Evolutionary conservation across 2,888 invertebrate species (phyloP).

Genomic region (Epsilonema sp.): DNA sequence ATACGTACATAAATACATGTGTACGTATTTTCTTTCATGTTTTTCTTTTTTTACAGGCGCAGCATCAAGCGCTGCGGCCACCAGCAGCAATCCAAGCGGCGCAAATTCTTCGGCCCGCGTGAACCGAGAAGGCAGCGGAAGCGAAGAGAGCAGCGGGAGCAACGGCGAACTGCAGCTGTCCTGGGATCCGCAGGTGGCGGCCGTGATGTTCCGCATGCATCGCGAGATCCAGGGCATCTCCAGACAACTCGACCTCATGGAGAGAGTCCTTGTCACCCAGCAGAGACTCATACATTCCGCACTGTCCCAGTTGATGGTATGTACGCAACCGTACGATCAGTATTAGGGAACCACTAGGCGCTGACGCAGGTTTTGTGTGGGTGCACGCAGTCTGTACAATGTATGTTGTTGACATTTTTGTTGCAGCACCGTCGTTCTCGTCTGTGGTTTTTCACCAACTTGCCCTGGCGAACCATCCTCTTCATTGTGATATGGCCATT

Average conservation of each 20-base stretch:
- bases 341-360: too few species aligned
- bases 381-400: too few species aligned
- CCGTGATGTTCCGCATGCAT: constrained; percentile 8
- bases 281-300: constrained; percentile 5
- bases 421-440: neutral
- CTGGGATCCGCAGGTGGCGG: constrained; percentile 7
- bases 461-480: constrained; percentile 7
- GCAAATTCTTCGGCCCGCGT: neutral
- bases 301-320: neutral
- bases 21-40: too few species aligned
- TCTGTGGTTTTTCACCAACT: neutral
- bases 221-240: constrained; percentile 6
- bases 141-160: constrained; percentile 2
- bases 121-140: constrained; percentile 36
- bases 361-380: too few species aligned
- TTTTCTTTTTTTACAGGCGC: too few species aligned
- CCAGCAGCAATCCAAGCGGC: too few species aligned
- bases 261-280: constrained; percentile 7
- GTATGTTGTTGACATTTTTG: too few species aligned
- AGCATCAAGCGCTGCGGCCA: too few species aligned
- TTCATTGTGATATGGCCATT: constrained; percentile 8
- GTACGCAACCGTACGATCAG: too few species aligned
- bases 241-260: constrained; percentile 9
- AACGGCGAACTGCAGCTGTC: neutral
- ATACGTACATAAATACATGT: too few species aligned